Conservation (phyloP, 2,797 vertebrate species). For the Microctenopoma lineatum region DNA sequence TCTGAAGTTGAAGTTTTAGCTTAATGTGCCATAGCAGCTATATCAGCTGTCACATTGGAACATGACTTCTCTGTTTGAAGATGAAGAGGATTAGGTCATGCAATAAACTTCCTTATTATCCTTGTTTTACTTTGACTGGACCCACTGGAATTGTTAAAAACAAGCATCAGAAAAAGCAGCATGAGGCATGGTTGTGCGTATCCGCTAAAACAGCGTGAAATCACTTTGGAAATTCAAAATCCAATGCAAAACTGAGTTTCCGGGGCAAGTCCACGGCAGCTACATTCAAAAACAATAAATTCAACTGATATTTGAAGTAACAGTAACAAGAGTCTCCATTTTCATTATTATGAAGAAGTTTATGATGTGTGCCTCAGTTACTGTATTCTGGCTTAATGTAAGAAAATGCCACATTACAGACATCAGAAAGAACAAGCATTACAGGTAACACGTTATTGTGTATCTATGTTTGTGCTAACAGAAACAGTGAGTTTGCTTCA, state of each 20-base stretch:
- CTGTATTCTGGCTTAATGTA: background rate
- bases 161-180: conserved; percentile 40
- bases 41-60: conserved; percentile 12
- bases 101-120: background rate
- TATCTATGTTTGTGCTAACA: conserved; percentile 22
- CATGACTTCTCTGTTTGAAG: conserved; percentile 13
- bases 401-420: conserved; percentile 1
- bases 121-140: conserved; percentile 22
- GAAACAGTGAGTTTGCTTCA: conserved; percentile 18
- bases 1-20: conserved; percentile 12
- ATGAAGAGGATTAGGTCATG: conserved; percentile 7
- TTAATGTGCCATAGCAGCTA: background rate
- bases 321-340: conserved; percentile 6
- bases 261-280: background rate
- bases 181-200: conserved; percentile 11
- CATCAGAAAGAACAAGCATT: background rate
- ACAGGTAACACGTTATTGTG: conserved; percentile 22
- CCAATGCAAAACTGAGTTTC: background rate
- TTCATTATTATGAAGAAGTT: background rate
- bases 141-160: conserved; percentile 15
- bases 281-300: conserved; percentile 3
- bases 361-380: background rate
- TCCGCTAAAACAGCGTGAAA: background rate
- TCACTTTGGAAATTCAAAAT: background rate
- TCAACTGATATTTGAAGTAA: background rate